Evolutionary conservation across 2,888 invertebrate genomes (phyloP).

Genomic region (Tenthredo distinguenda): DNA sequence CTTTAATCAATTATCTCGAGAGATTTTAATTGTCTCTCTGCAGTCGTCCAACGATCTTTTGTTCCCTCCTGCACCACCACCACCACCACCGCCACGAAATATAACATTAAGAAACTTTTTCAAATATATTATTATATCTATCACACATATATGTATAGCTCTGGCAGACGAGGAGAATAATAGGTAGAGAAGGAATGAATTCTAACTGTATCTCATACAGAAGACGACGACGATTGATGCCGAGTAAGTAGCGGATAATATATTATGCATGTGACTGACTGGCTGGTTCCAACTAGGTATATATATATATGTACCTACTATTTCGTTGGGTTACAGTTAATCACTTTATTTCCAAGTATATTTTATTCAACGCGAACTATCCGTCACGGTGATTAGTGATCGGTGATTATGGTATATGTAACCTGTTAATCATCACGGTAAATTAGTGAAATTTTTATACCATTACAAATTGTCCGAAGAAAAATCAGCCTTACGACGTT

Average conservation of each 20-base stretch:
- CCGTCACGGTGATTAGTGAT: slow-evolving; percentile 44
- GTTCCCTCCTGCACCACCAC: neutral
- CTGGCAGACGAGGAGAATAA: neutral
- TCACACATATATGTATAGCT: neutral
- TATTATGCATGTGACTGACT: slow-evolving; percentile 22
- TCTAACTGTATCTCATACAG: neutral
- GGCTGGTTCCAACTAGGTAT: neutral
- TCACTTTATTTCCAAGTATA: slow-evolving; percentile 37
- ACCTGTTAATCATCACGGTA: slow-evolving; percentile 18
- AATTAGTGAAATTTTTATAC: slow-evolving; percentile 18
- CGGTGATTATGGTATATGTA: slow-evolving; percentile 16
- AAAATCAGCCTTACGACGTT: neutral
- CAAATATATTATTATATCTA: neutral
- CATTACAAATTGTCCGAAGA: too few relatives aligned
- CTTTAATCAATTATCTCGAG: slow-evolving; percentile 50
- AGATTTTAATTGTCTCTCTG: slow-evolving; percentile 46
- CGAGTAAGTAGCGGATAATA: slow-evolving; percentile 24
- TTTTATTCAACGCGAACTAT: slow-evolving; percentile 29
- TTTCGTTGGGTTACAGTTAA: slow-evolving; percentile 35
- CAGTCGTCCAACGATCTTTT: slow-evolving; percentile 13
- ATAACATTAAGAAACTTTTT: neutral
- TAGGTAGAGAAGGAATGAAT: neutral
- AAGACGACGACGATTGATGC: slow-evolving; percentile 1
- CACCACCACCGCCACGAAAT: neutral
- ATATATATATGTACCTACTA: neutral